Conservation (phyloP, 2,797 vertebrate genomes). For the Poecilia gillii region DNA sequence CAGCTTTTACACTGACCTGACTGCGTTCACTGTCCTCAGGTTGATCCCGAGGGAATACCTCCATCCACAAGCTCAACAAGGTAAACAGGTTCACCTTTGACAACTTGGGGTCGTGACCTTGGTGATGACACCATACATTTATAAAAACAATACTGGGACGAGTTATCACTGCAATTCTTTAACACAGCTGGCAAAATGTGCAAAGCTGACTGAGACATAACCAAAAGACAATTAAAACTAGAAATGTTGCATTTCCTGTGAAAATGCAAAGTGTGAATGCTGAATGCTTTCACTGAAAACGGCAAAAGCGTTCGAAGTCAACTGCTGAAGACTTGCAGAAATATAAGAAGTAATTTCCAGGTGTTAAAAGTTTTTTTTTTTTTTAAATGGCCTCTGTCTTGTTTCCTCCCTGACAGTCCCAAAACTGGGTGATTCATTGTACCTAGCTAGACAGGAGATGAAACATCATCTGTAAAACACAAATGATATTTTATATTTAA, state of each 20-base stretch:
- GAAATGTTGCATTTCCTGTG: no score
- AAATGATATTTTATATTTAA: background rate
- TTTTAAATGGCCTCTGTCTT: no score
- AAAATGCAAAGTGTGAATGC: no score
- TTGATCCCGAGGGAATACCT: conserved; percentile 86
- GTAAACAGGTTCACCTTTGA: conserved; percentile 96
- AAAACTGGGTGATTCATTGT: no score
- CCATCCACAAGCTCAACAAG: conserved; percentile 95
- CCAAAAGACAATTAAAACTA: background rate
- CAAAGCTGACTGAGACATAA: background rate
- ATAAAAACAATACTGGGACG: background rate
- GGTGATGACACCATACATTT: background rate
- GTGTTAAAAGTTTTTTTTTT: no score
- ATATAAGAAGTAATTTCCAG: no score
- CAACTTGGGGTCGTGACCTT: conserved; percentile 88
- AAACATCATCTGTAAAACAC: background rate
- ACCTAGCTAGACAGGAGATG: no score
- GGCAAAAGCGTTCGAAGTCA: no score
- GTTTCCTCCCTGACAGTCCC: no score
- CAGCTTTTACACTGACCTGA: conserved; percentile 38
- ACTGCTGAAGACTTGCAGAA: no score
- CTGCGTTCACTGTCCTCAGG: conserved; percentile 30
- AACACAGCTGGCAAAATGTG: background rate
- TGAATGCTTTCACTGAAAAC: no score
- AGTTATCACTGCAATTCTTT: background rate